A percentile compares a stretch with the other conserved stretches of the same genome.
Conservation (phyloP, 2,888 invertebrate genomes). For the Prionchulus punctatus region DNA sequence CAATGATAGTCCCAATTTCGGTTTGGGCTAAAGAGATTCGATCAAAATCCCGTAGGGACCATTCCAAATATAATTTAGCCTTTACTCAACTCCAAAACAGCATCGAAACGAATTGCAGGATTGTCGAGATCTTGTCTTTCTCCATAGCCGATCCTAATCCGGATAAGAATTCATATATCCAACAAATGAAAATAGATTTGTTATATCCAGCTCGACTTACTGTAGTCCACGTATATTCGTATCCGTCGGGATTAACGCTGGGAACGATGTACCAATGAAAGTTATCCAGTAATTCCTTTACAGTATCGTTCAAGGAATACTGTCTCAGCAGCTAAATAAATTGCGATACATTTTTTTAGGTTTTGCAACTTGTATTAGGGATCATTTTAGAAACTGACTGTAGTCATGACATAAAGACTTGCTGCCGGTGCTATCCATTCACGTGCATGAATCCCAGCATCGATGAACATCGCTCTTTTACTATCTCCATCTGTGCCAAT, state of each 20-base stretch:
- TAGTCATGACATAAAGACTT: background rate
- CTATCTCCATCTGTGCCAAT: background rate
- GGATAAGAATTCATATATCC: no score
- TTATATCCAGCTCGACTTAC: background rate
- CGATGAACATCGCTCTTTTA: background rate
- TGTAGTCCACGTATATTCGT: background rate
- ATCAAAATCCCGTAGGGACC: background rate
- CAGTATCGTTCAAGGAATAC: background rate
- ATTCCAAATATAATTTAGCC: background rate
- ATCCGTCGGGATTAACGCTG: background rate
- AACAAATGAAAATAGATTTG: background rate
- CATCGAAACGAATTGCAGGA: background rate
- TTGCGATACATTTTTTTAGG: background rate
- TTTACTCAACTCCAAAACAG: slow-evolving; percentile 1
- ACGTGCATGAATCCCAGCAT: background rate
- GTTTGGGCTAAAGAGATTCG: background rate
- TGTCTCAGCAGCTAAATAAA: background rate
- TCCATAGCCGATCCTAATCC: background rate
- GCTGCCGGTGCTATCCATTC: slow-evolving; percentile 2
- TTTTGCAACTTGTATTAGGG: no score
- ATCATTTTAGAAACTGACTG: no score
- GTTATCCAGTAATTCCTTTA: background rate
- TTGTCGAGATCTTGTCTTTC: background rate
- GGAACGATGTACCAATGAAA: background rate
- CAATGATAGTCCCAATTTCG: slow-evolving; percentile 1